These are phyloP conservation scores for Polydrusus cervinus DNA, from an alignment of 2,888 invertebrate species.

Conservation along the genomic window DNA sequence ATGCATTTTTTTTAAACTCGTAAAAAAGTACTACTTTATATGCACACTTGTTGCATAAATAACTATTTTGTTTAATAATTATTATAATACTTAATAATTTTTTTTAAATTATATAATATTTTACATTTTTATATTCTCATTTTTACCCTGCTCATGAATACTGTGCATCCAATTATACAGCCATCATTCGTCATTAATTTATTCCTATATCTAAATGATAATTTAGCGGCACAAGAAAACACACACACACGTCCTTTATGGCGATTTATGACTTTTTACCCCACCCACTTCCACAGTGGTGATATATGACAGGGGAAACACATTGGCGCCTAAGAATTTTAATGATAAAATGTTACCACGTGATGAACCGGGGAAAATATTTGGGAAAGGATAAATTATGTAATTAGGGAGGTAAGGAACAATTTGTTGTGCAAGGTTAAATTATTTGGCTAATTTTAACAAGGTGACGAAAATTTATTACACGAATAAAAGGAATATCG, in stretches of 20 bases:
- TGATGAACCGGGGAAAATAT: slow-evolving; percentile 31
- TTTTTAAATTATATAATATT: no score
- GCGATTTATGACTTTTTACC: slow-evolving; percentile 51
- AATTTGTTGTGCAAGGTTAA: slow-evolving; percentile 36
- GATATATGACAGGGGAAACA: slow-evolving; percentile 52
- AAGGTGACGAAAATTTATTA: not conserved
- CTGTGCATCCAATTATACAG: slow-evolving; percentile 35
- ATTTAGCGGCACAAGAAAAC: slow-evolving; percentile 50
- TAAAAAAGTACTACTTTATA: no score
- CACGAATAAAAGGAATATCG: not conserved
- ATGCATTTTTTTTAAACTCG: no score
- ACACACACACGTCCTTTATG: slow-evolving; percentile 47
- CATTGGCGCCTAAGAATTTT: slow-evolving; percentile 53
- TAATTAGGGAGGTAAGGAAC: slow-evolving; percentile 41
- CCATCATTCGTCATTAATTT: slow-evolving; percentile 52
- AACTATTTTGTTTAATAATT: no score
- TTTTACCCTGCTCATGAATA: not conserved
- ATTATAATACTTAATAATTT: no score
- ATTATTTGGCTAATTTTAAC: slow-evolving; percentile 12
- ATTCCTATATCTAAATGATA: slow-evolving; percentile 46
- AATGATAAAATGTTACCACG: slow-evolving; percentile 54
- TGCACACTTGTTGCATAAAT: no score
- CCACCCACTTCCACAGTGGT: slow-evolving; percentile 53
- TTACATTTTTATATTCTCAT: no score
- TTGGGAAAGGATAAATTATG: slow-evolving; percentile 54